Evolutionary conservation across 2,888 invertebrate species (phyloP).

Genomic region (Pegoplata infirma): DNA sequence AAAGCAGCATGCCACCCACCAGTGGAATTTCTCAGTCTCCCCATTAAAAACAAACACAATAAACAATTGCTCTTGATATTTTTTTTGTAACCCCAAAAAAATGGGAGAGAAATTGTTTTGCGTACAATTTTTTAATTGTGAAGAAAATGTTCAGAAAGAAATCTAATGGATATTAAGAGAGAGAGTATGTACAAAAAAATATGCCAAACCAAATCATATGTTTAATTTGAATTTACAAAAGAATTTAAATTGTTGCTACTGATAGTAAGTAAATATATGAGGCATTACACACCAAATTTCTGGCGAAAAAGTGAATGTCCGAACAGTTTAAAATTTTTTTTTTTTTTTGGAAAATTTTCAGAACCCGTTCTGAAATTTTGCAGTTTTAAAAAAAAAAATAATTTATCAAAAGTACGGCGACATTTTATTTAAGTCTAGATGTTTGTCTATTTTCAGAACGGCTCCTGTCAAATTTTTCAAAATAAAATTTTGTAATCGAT

Average conservation of each 20-base stretch:
- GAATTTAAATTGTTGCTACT: conserved; percentile 37
- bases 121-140: conserved; percentile 23
- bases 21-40: conserved; percentile 46
- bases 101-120: conserved; percentile 7
- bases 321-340: no score
- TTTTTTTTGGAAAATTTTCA: no score
- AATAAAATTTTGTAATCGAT: no score
- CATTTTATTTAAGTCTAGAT: no score
- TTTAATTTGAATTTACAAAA: conserved; percentile 47
- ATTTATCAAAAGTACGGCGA: no score
- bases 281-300: no score
- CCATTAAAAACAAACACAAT: conserved; percentile 36
- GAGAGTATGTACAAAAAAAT: not conserved
- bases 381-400: no score
- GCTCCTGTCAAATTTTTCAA: no score
- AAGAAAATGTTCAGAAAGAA: not conserved
- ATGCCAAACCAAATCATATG: conserved; percentile 30
- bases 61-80: conserved; percentile 43
- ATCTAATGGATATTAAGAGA: conserved; percentile 29
- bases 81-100: conserved; percentile 2
- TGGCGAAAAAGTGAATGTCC: no score
- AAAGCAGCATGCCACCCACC: conserved; percentile 44
- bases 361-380: no score
- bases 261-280: not conserved
- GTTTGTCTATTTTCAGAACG: no score